A percentile compares a stretch with the other conserved stretches of the same genome.
Conservation (phyloP, 2,888 invertebrate genomes). For the Tinea trinotella region DNA sequence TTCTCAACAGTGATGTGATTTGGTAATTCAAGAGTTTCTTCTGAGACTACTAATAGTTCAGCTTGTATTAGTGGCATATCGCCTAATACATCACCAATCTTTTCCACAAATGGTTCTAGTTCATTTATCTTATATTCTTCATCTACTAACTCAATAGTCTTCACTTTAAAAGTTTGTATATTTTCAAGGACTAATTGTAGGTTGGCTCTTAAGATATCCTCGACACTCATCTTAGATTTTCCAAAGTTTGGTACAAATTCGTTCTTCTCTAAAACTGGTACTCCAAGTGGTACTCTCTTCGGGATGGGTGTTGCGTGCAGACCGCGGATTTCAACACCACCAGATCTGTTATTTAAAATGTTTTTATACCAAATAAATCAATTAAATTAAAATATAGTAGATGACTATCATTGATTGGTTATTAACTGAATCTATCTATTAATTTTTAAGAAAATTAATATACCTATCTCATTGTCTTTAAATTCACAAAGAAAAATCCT, state of each 20-base stretch:
- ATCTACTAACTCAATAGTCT: constrained; percentile 67
- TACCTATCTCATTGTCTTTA: too few relatives aligned
- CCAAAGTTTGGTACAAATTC: constrained; percentile 77
- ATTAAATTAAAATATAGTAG: too few relatives aligned
- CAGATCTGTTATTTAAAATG: constrained; percentile 73
- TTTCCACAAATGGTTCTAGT: constrained; percentile 62
- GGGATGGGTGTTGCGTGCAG: constrained; percentile 83
- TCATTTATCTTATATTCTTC: constrained; percentile 62
- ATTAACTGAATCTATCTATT: too few relatives aligned
- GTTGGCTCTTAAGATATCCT: constrained; percentile 71
- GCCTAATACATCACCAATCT: constrained; percentile 72
- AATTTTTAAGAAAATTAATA: not conserved
- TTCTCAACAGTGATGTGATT: constrained; percentile 72
- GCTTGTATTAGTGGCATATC: constrained; percentile 80
- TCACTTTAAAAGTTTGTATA: constrained; percentile 73
- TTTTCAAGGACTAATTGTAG: constrained; percentile 84
- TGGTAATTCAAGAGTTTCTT: constrained; percentile 60
- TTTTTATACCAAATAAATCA: too few relatives aligned
- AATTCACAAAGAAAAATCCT: not conserved
- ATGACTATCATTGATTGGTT: too few relatives aligned
- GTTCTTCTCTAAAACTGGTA: constrained; percentile 85
- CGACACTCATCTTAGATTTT: constrained; percentile 50
- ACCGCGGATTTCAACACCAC: constrained; percentile 84
- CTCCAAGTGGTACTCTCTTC: constrained; percentile 75
- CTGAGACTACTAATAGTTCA: constrained; percentile 72